A percentile compares a stretch with the other conserved stretches of the same genome.
Conservation (phyloP, 1,140 invertebrate species). For the Adoxophyes honmai region DNA sequence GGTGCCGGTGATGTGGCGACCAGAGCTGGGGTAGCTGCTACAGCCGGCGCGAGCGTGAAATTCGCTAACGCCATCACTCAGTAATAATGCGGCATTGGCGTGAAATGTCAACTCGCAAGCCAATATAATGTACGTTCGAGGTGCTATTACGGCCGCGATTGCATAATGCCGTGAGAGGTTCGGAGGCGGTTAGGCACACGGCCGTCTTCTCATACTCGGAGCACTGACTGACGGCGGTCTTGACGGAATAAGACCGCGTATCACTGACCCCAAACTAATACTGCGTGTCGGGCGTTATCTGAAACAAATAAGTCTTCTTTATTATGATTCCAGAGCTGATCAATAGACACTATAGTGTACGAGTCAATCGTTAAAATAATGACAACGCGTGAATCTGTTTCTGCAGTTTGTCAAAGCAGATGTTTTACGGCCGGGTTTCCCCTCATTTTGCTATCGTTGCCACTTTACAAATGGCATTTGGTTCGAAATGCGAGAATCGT, state of each 20-base stretch:
- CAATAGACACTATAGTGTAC: neutral
- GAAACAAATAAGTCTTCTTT: slow-evolving; percentile 34
- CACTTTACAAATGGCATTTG: slow-evolving; percentile 58
- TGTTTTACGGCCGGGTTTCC: slow-evolving; percentile 60
- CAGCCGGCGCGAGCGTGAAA: slow-evolving; percentile 48
- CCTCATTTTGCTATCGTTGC: slow-evolving; percentile 61
- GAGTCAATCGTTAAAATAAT: neutral
- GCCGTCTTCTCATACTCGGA: slow-evolving; percentile 47
- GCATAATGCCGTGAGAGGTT: slow-evolving; percentile 49
- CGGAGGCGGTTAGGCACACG: slow-evolving; percentile 40
- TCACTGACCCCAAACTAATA: slow-evolving; percentile 10
- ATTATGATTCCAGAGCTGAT: too few species aligned
- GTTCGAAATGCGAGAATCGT: slow-evolving; percentile 68
- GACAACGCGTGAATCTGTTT: slow-evolving; percentile 21
- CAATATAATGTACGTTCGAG: slow-evolving; percentile 32
- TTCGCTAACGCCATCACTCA: slow-evolving; percentile 66
- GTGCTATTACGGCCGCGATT: slow-evolving; percentile 39
- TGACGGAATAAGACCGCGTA: slow-evolving; percentile 35
- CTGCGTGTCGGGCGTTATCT: slow-evolving; percentile 30
- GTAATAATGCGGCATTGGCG: slow-evolving; percentile 49
- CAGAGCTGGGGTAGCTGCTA: slow-evolving; percentile 47
- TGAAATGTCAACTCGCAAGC: slow-evolving; percentile 51
- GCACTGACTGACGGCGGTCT: slow-evolving; percentile 40
- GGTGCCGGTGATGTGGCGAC: slow-evolving; percentile 35
- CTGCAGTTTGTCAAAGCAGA: slow-evolving; percentile 25